These are phyloP conservation scores for Pharmacophagus antenor DNA, from an alignment of 2,888 invertebrate genomes.

Conservation along the genomic window DNA sequence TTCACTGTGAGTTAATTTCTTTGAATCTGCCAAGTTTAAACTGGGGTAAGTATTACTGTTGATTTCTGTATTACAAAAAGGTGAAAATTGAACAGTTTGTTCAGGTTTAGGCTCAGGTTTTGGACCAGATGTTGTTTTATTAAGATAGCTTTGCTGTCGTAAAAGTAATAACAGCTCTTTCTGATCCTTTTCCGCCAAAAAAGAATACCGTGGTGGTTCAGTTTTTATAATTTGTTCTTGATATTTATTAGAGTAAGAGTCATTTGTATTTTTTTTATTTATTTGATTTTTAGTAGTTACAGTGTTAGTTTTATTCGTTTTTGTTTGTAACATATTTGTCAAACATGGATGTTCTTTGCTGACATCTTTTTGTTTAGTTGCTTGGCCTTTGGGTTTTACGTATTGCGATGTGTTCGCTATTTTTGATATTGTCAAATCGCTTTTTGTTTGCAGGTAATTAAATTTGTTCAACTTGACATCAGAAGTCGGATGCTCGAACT, in stretches of 20 bases:
- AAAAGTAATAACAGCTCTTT: conserved; percentile 54
- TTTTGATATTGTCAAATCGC: conserved; percentile 36
- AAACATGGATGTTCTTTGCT: conserved; percentile 2
- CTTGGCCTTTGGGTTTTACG: conserved; percentile 12
- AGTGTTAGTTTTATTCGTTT: not conserved
- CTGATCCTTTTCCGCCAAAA: conserved; percentile 55
- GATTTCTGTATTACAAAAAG: not conserved
- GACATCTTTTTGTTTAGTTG: not conserved
- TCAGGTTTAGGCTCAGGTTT: conserved; percentile 16
- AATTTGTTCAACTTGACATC: conserved; percentile 36
- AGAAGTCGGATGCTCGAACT: conserved; percentile 23
- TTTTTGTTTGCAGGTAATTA: conserved; percentile 35
- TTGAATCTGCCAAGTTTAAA: not conserved
- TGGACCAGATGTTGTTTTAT: conserved; percentile 30
- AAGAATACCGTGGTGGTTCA: conserved; percentile 16
- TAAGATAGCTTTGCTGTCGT: conserved; percentile 54
- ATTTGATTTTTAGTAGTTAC: not conserved
- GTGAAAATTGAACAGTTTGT: conserved; percentile 5
- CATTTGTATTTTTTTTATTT: conserved; percentile 1
- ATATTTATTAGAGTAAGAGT: not conserved
- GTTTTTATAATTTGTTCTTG: not conserved
- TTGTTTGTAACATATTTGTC: conserved; percentile 11
- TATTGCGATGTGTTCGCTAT: conserved; percentile 27
- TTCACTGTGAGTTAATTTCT: not conserved
- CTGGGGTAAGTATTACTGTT: not conserved